Percentiles rank a stretch among this genome's conserved stretches.
These are phyloP conservation scores for Pithecia hirsuta DNA, from an alignment of 2,797 vertebrate genomes.

Conservation along the genomic window DNA sequence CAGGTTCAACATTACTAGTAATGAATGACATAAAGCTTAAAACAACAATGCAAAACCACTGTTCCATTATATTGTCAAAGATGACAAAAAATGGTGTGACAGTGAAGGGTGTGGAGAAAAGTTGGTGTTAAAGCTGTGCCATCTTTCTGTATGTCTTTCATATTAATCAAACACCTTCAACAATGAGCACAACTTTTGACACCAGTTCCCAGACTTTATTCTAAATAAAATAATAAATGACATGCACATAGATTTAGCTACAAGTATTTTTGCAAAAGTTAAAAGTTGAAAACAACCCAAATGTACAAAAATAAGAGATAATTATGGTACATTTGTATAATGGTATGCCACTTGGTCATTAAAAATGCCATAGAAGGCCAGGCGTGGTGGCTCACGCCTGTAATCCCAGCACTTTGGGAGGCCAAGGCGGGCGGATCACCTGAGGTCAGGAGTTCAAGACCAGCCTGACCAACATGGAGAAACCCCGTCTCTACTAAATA, in stretches of 20 bases:
- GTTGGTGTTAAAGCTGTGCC: not conserved
- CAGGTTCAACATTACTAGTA: not conserved
- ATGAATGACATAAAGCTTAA: not conserved
- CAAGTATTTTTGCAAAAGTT: not conserved
- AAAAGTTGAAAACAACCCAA: constrained; percentile 39
- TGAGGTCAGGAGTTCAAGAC: too few relatives aligned
- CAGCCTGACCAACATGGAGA: too few relatives aligned
- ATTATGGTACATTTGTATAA: constrained; percentile 2
- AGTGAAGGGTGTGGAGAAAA: not conserved
- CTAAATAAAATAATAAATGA: not conserved
- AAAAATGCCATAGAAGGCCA: not conserved
- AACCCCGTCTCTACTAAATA: too few relatives aligned
- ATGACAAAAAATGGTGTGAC: not conserved
- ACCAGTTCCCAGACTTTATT: not conserved
- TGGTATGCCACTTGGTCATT: not conserved
- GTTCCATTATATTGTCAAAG: not conserved
- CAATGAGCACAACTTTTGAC: not conserved
- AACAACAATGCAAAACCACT: not conserved
- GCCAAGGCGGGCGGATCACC: too few relatives aligned
- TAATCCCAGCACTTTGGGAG: too few relatives aligned
- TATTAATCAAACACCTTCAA: not conserved
- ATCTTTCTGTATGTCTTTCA: not conserved
- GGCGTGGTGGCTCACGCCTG: too few relatives aligned
- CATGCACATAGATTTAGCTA: not conserved
- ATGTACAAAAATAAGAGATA: not conserved